Base-by-base conservation (phyloP, 2,888 invertebrate genomes). In the Orchesella flavescens region DNA sequence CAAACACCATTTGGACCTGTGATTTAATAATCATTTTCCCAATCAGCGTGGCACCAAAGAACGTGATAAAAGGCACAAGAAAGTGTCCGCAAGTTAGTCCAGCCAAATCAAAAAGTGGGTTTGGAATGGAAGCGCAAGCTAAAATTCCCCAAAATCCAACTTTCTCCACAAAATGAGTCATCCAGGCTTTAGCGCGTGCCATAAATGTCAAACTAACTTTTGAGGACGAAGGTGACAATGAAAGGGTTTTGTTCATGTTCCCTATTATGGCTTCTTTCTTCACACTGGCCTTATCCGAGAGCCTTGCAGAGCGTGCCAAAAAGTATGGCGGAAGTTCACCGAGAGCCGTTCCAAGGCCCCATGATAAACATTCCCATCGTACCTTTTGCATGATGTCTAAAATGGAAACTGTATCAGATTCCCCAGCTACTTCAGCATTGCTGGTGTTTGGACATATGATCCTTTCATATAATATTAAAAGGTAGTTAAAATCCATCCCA, bases 301-400 rank as follows among this genome's bases (percentile, higher is more conserved):
- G 91, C 12, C 96, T 91, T 0, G 96, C 95, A 5, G 99, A 98
- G 85, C 97, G 92, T n/a, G 99, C 99, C 98, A 99, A 98, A 91
- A 99, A 99, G 92, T 99, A 99, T 0, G 99, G 99, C 3, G 99
- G 99, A 87, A 99, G 91, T 90, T 99, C 99, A 0, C 99, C 99
- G n/a, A 99, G 92, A 0, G 99, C 99, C 0, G 99, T 99, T 4
- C 99, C 97, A 23, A 95, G 94, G 1, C 97, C 98, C 99, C 99
- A 99, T 92, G 99, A 94, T 93, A 99, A 96, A 13, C 97, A 96
- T 91, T 99, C 99, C 85, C 98, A 91, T 23, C 98, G 93, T 21
- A 98, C 95, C 87, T 89, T 89, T 12, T 83, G 79, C 86, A 89
- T 85, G 10, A 87, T 87, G 88, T 94, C 94, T 93, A 96, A 95